These are phyloP conservation scores for Plutella xylostella DNA, from an alignment of 2,888 invertebrate species.

Conservation along the genomic window DNA sequence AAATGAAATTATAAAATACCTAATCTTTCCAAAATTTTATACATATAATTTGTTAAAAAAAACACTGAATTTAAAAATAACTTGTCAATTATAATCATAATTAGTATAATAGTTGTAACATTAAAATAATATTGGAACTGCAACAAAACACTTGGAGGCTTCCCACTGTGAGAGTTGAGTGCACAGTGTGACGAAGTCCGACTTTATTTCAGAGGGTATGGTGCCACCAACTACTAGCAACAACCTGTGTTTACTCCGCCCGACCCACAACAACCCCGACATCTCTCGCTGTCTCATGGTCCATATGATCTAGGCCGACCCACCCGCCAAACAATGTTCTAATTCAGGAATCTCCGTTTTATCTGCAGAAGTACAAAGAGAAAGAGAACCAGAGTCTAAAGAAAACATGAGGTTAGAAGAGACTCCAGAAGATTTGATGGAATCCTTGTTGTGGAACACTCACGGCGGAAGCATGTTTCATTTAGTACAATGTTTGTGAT, in stretches of 20 bases:
- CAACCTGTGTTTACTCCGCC: constrained; percentile 62
- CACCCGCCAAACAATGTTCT: constrained; percentile 22
- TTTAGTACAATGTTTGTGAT: constrained; percentile 52
- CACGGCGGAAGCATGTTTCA: constrained; percentile 75
- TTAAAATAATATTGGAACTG: constrained; percentile 9
- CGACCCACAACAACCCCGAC: constrained; percentile 72
- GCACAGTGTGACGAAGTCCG: constrained; percentile 58
- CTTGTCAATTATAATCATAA: too few species aligned
- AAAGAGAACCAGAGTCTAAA: constrained; percentile 62
- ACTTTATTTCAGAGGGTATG: constrained; percentile 69
- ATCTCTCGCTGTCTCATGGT: constrained; percentile 74
- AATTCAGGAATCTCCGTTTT: constrained; percentile 58
- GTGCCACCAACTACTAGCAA: constrained; percentile 58
- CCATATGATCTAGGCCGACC: constrained; percentile 66
- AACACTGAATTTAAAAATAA: too few species aligned
- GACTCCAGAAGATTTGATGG: constrained; percentile 62
- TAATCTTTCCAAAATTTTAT: too few species aligned
- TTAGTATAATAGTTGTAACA: too few species aligned
- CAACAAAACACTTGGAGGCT: constrained; percentile 28
- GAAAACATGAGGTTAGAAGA: constrained; percentile 55
- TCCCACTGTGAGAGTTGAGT: constrained; percentile 38
- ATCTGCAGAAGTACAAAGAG: constrained; percentile 68
- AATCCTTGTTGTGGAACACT: constrained; percentile 72
- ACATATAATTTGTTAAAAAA: too few species aligned
- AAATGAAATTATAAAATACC: too few species aligned